Evolutionary conservation across 2,113 vertebrate genomes (phyloP).

Genomic region (Aegithalos caudatus): DNA sequence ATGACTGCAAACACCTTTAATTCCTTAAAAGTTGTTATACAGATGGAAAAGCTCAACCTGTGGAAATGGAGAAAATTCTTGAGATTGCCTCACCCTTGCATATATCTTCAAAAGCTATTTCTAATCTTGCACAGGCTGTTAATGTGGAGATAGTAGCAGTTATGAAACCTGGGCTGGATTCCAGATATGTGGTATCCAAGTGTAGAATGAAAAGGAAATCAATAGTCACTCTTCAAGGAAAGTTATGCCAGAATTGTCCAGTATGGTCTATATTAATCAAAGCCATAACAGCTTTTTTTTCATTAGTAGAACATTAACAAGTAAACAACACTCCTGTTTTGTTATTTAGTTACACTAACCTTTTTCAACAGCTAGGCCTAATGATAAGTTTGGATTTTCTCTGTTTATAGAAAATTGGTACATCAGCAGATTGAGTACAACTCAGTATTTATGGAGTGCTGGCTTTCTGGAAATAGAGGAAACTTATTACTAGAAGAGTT

Average conservation of each 20-base stretch:
- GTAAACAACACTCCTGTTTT: slow-evolving; percentile 69
- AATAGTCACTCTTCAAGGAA: slow-evolving; percentile 48
- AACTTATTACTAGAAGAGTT: slow-evolving; percentile 24
- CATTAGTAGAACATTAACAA: slow-evolving; percentile 63
- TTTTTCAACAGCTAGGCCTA: slow-evolving; percentile 45
- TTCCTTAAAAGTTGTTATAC: slow-evolving; percentile 9
- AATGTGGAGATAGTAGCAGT: slow-evolving; percentile 54
- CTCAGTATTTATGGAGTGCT: slow-evolving; percentile 64
- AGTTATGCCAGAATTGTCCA: slow-evolving; percentile 40
- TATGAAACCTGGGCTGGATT: slow-evolving; percentile 52
- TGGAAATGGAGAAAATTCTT: slow-evolving; percentile 46
- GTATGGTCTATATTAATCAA: slow-evolving; percentile 48
- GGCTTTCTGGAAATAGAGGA: slow-evolving; percentile 27
- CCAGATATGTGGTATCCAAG: slow-evolving; percentile 62
- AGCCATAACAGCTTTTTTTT: slow-evolving; percentile 60
- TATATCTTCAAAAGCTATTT: slow-evolving; percentile 51
- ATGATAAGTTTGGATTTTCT: slow-evolving; percentile 60
- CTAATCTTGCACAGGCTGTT: slow-evolving; percentile 47
- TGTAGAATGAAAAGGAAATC: slow-evolving; percentile 69
- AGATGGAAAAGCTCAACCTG: slow-evolving; percentile 51
- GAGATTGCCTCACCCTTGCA: slow-evolving; percentile 33
- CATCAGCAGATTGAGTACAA: slow-evolving; percentile 47
- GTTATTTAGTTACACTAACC: slow-evolving; percentile 57
- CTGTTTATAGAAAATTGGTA: slow-evolving; percentile 59
- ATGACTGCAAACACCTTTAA: slow-evolving; percentile 34